Evolutionary conservation across 1,140 invertebrate species (phyloP).

Genomic region (Trichonephila inaurata): DNA sequence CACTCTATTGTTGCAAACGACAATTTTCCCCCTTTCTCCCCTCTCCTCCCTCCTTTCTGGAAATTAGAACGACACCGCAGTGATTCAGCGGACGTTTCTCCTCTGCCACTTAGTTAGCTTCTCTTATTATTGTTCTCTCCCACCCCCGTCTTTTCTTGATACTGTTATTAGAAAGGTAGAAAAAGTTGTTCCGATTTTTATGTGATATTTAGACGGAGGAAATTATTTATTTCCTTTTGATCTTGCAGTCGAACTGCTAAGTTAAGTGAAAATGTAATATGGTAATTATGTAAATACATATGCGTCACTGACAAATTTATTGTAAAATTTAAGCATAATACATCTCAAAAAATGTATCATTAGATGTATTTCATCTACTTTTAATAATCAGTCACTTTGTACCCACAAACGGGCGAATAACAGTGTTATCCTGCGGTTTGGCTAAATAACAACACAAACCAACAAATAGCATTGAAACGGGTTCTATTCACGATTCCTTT

Average conservation of each 20-base stretch:
- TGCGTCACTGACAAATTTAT: no score
- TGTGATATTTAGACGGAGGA: background rate
- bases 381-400: no score
- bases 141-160: background rate
- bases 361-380: no score
- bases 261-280: background rate
- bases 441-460: no score
- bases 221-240: background rate
- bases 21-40: conserved; percentile 38
- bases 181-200: background rate
- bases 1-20: conserved; percentile 70
- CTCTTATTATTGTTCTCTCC: background rate
- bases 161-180: background rate
- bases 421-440: no score
- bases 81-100: conserved; percentile 54
- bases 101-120: background rate
- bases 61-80: conserved; percentile 65
- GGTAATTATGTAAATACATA: background rate
- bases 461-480: no score
- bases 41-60: background rate
- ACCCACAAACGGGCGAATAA: no score
- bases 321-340: no score
- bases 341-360: no score
- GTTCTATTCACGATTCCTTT: no score
- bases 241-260: background rate